Evolutionary conservation across 2,797 vertebrate genomes (phyloP).

Genomic region (Urophycis tenuis): DNA sequence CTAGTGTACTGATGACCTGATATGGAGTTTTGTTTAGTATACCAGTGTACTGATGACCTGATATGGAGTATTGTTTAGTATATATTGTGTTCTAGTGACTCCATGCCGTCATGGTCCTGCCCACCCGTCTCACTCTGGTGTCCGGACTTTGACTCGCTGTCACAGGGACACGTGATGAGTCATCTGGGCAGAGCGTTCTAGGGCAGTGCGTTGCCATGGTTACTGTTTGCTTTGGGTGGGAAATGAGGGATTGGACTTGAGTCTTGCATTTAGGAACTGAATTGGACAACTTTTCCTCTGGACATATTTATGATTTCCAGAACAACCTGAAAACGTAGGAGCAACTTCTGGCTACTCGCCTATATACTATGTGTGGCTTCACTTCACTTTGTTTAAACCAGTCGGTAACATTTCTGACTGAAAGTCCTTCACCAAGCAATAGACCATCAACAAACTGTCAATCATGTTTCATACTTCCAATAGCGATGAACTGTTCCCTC

Average conservation of each 20-base stretch:
- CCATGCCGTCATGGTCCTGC: neutral
- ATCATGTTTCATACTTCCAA: too few relatives aligned
- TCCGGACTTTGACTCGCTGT: neutral
- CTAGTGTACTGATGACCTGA: too few relatives aligned
- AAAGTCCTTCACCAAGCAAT: neutral
- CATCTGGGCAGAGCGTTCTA: neutral
- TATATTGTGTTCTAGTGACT: neutral
- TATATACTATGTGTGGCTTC: neutral
- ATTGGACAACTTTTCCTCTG: neutral
- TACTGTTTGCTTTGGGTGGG: constrained; percentile 4
- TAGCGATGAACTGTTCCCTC: too few relatives aligned
- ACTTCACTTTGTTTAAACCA: too few relatives aligned
- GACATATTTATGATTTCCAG: neutral
- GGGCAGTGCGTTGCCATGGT: neutral
- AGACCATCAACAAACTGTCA: too few relatives aligned
- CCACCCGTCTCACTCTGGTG: neutral
- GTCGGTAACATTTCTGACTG: too few relatives aligned
- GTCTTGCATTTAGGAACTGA: neutral
- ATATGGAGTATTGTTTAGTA: constrained; percentile 1
- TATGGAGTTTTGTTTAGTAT: neutral
- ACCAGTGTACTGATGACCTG: too few relatives aligned
- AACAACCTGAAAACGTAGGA: neutral
- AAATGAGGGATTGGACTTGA: neutral
- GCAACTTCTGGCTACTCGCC: neutral
- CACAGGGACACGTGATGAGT: neutral